phyloP scores from a whole-genome alignment of 2,113 vertebrate genomes.

The Boleophthalmus pectinirostris region DNA sequence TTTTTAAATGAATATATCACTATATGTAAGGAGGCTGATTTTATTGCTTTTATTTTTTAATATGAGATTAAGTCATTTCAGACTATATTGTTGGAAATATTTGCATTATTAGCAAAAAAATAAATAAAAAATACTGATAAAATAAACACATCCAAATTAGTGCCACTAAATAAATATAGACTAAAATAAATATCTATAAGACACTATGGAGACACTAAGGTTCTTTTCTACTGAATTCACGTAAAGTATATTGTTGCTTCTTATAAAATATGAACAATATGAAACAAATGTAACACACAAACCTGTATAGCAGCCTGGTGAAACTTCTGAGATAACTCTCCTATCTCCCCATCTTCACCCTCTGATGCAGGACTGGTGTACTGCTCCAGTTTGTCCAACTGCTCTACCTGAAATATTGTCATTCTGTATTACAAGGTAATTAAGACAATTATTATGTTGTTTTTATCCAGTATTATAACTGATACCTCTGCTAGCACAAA shows the following conservation, averaged over 20 bases:
- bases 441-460: not conserved
- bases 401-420: slow-evolving; percentile 77
- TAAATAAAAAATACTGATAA: too few species aligned
- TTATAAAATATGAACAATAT: not conserved
- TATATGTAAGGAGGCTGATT: not conserved
- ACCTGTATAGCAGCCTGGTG: slow-evolving; percentile 94
- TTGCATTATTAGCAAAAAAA: too few species aligned
- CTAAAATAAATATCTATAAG: too few species aligned
- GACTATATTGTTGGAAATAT: too few species aligned
- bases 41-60: not conserved
- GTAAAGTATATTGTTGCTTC: too few species aligned
- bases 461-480: not conserved
- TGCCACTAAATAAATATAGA: too few species aligned
- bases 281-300: not conserved
- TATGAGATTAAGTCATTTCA: not conserved
- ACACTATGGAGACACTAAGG: too few species aligned
- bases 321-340: slow-evolving; percentile 88
- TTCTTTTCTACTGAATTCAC: too few species aligned
- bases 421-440: not conserved
- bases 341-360: slow-evolving; percentile 81
- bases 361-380: slow-evolving; percentile 73
- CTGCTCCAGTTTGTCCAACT: slow-evolving; percentile 90
- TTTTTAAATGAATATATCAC: too few species aligned
- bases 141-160: too few species aligned
- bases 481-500: slow-evolving; percentile 88